These are phyloP conservation scores for Daubentonia madagascariensis DNA, from an alignment of 2,113 vertebrate genomes.

Conservation along the genomic window DNA sequence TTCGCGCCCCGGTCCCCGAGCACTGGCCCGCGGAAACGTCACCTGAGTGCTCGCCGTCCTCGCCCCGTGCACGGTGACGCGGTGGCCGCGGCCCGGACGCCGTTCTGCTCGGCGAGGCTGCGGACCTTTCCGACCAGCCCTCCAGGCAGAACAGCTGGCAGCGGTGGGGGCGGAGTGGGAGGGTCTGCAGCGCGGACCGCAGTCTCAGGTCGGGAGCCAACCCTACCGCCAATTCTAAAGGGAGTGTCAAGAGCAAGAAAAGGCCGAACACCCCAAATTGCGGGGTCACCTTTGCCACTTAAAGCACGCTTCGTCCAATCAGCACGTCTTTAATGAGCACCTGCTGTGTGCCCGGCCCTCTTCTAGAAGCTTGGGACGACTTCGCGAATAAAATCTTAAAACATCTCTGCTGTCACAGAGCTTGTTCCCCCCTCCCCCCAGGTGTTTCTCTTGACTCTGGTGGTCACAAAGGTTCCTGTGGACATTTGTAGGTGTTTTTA, in stretches of 20 bases:
- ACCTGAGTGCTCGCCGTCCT: background rate
- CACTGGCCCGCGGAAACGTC: accelerated
- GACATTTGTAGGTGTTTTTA: background rate
- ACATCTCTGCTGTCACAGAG: background rate
- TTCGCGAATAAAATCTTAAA: background rate
- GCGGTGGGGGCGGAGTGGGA: background rate
- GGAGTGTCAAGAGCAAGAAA: background rate
- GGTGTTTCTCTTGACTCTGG: background rate
- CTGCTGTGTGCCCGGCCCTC: background rate
- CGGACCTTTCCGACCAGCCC: background rate
- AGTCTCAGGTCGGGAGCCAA: background rate
- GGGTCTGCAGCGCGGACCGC: background rate
- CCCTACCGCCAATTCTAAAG: background rate
- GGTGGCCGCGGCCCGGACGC: background rate
- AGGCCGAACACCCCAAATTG: no score
- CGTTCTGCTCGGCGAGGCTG: background rate
- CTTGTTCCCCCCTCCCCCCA: no score
- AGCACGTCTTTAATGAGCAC: background rate
- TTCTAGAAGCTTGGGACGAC: background rate
- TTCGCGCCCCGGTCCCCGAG: background rate
- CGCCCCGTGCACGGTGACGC: accelerated
- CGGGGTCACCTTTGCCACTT: background rate
- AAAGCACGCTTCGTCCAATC: background rate
- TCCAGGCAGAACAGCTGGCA: accelerated
- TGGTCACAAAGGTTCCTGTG: background rate